Conservation (phyloP, 2,113 vertebrate genomes). For the Tachysurus vachellii region DNA sequence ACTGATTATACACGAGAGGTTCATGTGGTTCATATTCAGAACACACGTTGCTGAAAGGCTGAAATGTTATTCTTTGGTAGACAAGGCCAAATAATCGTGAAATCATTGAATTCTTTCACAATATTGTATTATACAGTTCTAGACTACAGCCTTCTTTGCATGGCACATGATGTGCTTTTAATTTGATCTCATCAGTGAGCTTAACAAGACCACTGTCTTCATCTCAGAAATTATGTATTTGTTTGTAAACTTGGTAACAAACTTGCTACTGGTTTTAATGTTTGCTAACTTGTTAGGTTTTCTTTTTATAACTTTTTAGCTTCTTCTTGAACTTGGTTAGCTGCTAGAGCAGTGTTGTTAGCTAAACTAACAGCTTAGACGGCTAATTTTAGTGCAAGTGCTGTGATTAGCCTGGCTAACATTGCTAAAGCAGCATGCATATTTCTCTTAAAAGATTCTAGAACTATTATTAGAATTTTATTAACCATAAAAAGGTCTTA, state of each 20-base stretch:
- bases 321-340: not conserved
- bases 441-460: not conserved
- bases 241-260: not conserved
- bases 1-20: not conserved
- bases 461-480: not conserved
- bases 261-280: not conserved
- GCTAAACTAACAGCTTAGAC: not conserved
- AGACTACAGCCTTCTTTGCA: not conserved
- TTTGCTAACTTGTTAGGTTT: not conserved
- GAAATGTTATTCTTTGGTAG: not conserved
- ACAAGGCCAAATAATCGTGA: not conserved
- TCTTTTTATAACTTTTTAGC: not conserved
- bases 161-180: not conserved
- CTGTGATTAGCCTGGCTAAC: not conserved
- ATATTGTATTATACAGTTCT: not conserved
- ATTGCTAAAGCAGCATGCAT: not conserved
- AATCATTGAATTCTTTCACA: not conserved
- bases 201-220: not conserved
- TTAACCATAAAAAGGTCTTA: not conserved
- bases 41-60: no score
- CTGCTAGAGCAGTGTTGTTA: not conserved
- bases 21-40: not conserved
- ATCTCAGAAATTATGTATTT: not conserved
- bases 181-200: not conserved
- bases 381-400: slow-evolving; percentile 1